Conservation (phyloP, 2,888 invertebrate species). For the Leptothorax acervorum region DNA sequence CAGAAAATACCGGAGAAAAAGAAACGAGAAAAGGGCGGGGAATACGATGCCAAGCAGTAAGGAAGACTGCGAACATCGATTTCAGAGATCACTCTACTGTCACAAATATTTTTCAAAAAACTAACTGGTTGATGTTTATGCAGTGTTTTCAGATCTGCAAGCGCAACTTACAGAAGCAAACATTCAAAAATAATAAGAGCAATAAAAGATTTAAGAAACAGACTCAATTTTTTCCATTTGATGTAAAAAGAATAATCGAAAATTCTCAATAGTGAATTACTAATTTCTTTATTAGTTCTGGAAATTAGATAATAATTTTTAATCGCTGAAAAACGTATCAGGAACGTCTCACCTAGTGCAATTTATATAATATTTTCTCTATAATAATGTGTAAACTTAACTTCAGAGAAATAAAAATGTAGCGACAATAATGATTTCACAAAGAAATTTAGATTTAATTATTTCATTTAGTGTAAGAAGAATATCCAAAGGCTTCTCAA, state of each 20-base stretch:
- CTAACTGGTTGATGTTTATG: not conserved
- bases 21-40: constrained; percentile 63
- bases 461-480: not conserved
- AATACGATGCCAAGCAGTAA: constrained; percentile 34
- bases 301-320: not conserved
- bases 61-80: constrained; percentile 59
- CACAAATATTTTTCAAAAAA: constrained; percentile 7
- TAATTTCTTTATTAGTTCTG: not conserved
- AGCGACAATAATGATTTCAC: not conserved
- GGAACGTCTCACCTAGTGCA: not conserved
- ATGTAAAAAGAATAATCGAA: not conserved
- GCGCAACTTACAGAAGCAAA: not conserved
- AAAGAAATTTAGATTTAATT: not conserved
- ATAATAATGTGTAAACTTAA: not conserved
- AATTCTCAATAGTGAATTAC: not conserved
- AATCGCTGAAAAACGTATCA: not conserved
- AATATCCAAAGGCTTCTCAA: not conserved
- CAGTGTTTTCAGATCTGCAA: not conserved
- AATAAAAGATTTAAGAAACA: not conserved
- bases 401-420: not conserved
- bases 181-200: not conserved
- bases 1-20: constrained; percentile 62
- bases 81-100: not conserved
- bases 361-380: not conserved
- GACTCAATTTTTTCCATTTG: not conserved